A percentile compares a stretch with the other conserved stretches of the same genome.
These are phyloP conservation scores for Syndactyla subalaris DNA, from an alignment of 2,797 vertebrate genomes.

Conservation along the genomic window DNA sequence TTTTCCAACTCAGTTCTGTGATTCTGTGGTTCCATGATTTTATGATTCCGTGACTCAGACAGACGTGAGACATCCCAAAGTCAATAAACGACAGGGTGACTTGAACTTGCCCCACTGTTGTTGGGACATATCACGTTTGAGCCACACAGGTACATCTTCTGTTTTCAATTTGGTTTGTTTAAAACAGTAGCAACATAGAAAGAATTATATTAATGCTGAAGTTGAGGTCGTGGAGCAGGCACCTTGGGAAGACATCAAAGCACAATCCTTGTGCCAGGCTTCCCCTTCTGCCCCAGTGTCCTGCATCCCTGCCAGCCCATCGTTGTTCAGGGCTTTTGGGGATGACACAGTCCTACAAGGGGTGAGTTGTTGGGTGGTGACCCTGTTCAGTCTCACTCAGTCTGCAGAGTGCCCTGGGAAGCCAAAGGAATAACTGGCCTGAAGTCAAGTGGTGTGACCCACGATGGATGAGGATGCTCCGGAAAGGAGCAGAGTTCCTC, in stretches of 20 bases:
- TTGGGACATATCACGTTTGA: not conserved
- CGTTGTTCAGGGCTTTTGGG: not conserved
- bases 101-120: not conserved
- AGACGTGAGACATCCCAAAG: not conserved
- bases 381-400: not conserved
- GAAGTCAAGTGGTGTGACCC: not conserved
- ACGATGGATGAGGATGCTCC: fast-evolving
- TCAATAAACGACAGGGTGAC: not conserved
- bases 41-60: not conserved
- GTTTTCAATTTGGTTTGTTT: not conserved
- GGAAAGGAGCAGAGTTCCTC: not conserved
- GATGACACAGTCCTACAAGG: not conserved
- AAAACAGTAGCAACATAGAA: not conserved
- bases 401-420: not conserved
- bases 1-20: not conserved
- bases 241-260: not conserved
- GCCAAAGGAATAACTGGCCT: not conserved
- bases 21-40: not conserved
- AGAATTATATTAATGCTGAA: not conserved
- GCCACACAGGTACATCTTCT: fast-evolving
- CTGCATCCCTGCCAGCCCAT: not conserved
- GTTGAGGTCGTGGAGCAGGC: not conserved
- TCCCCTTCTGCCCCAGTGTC: not conserved
- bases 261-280: not conserved
- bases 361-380: not conserved